These are phyloP conservation scores for Melozone crissalis DNA, from an alignment of 2,113 vertebrate species.

Conservation along the genomic window DNA sequence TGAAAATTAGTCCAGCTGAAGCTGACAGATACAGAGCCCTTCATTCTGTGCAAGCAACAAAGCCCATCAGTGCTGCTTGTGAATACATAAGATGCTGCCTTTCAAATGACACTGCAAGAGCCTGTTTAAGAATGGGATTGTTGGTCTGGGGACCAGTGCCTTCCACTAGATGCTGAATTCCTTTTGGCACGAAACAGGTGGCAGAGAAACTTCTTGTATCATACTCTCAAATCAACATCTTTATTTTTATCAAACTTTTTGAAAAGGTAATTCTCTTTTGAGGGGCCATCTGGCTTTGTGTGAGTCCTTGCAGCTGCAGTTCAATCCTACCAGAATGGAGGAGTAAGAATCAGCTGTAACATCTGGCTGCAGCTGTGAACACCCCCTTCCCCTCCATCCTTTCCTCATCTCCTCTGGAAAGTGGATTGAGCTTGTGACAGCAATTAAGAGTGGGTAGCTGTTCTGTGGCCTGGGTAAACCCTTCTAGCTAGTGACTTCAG, in stretches of 20 bases:
- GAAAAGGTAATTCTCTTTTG: not conserved
- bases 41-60: not conserved
- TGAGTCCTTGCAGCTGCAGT: slow-evolving; percentile 1
- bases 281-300: not conserved
- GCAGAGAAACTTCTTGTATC: not conserved
- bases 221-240: not conserved
- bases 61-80: not conserved
- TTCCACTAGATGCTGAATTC: not conserved
- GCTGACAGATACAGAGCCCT: not conserved
- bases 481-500: not conserved
- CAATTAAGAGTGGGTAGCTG: not conserved
- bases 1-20: not conserved
- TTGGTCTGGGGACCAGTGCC: not conserved
- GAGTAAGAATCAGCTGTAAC: not conserved
- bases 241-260: not conserved
- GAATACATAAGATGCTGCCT: not conserved
- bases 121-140: not conserved
- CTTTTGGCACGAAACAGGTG: not conserved
- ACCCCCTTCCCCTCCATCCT: not conserved
- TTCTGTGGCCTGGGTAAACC: not conserved
- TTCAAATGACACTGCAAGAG: not conserved
- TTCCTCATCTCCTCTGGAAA: not conserved
- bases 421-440: not conserved
- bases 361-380: slow-evolving; percentile 1
- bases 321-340: not conserved